Evolutionary conservation across 2,113 vertebrate species (phyloP), one percentile per base, ranked within the genome.

Genomic region (Alosa alosa): DNA sequence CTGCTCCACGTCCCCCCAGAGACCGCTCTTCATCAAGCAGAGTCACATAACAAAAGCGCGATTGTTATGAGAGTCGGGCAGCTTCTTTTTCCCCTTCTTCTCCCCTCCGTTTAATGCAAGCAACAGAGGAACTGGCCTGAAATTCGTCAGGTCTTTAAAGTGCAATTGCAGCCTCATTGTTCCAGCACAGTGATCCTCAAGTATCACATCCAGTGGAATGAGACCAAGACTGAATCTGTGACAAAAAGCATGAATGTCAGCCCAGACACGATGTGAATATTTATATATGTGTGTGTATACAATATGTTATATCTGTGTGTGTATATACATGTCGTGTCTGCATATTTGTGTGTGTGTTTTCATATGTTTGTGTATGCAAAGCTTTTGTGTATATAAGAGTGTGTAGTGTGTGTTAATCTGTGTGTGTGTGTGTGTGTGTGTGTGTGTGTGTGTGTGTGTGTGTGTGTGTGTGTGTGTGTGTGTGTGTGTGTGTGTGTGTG

Each of bases 31-130:
- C 87, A 82, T 86, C 83, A n/a, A 50, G 88, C 82, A 88, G 89
- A 89, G 88, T 84, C 82, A 89, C 88, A 87, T 88, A 92, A 92
- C 92, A 90, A 91, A 89, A 88, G 84, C 50, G 17, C 25, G 81
- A 87, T 83, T 90, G 85, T 90, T 87, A 57, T 68, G 49, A 83
- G 82, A 72, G 82, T 82, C 84, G 83, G 84, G 81, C 84, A 83
- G 68, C 31, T 72, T 20, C 81, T 90, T 83, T 85, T 82, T 86
- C 89, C 41, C 41, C 41, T 44, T 86, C 25, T 52, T 82, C 81
- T 60, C 49, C 82, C 85, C 78, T 47, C 17, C 8, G 41, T 82
- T 55, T 84, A 83, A 78, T 46, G 49, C 82, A 85, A 68, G 60
- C 25, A 83, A 44, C 84, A 83, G 82, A 87, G 86, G 88, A 83